Percentiles rank a stretch among this genome's conserved stretches.
phyloP scores from a whole-genome alignment of 2,113 vertebrate genomes.

The Budorcas taxicolor region DNA sequence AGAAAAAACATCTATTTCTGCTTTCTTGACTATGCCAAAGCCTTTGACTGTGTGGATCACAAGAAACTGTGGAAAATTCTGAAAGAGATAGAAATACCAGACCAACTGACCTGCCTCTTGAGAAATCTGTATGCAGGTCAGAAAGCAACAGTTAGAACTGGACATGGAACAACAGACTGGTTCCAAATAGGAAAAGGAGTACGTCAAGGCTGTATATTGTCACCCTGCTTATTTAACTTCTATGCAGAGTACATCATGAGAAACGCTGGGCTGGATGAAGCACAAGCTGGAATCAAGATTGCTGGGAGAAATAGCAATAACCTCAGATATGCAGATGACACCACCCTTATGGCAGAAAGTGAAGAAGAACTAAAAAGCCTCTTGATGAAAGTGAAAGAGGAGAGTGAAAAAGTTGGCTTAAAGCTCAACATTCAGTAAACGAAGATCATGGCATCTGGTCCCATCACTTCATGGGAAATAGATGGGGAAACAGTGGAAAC shows the following conservation, averaged over 20 bases:
- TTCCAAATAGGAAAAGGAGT: not conserved
- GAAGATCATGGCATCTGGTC: not conserved
- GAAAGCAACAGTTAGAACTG: not conserved
- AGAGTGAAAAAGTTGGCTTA: not conserved
- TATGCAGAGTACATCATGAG: not conserved
- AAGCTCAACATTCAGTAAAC: not conserved
- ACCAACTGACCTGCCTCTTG: not conserved
- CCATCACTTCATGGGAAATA: not conserved
- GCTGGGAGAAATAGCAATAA: not conserved
- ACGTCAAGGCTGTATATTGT: rapidly evolving
- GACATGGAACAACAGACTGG: not conserved
- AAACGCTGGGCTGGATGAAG: rapidly evolving
- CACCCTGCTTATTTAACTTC: not conserved
- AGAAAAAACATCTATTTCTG: not conserved
- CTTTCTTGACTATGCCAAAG: not conserved
- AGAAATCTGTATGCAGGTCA: not conserved
- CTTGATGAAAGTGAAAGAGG: not conserved
- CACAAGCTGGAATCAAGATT: not conserved
- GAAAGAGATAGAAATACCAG: not conserved
- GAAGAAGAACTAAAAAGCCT: not conserved
- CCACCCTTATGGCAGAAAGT: not conserved
- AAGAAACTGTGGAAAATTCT: not conserved
- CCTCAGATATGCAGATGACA: not conserved
- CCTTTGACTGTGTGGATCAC: not conserved
- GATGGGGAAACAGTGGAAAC: not conserved